A percentile compares a stretch with the other conserved stretches of the same genome.
Conservation (phyloP, 2,113 vertebrate species). For the Eulemur rufifrons region DNA sequence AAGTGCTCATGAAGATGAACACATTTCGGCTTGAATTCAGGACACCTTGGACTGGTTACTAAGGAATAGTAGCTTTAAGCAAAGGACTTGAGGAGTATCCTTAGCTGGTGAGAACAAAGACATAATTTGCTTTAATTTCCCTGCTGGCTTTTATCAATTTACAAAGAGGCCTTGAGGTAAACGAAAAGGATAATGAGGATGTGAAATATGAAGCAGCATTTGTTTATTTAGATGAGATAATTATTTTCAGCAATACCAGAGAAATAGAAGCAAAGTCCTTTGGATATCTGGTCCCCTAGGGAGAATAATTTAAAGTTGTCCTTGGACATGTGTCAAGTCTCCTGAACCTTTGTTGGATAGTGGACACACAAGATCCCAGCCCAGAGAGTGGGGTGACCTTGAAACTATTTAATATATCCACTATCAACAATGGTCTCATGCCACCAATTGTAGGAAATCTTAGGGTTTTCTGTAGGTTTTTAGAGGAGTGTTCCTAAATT, state of each 20-base stretch:
- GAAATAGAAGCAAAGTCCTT: neutral
- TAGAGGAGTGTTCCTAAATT: neutral
- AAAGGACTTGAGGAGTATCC: neutral
- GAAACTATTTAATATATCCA: neutral
- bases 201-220: neutral
- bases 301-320: neutral
- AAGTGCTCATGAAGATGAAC: neutral
- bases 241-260: neutral
- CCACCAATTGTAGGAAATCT: neutral
- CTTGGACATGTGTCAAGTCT: neutral
- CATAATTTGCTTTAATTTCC: slow-evolving; percentile 38
- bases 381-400: neutral
- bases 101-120: neutral
- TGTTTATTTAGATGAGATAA: slow-evolving; percentile 36
- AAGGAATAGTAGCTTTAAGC: neutral
- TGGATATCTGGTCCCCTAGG: neutral
- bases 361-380: neutral
- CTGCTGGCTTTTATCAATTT: slow-evolving; percentile 40
- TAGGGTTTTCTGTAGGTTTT: neutral
- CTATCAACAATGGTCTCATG: neutral
- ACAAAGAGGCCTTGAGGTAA: slow-evolving; percentile 16
- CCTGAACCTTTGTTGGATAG: neutral
- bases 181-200: slow-evolving; percentile 18
- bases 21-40: neutral
- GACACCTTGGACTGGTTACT: neutral